Evolutionary conservation across 2,113 vertebrate genomes (phyloP).

Genomic region (Saguinus midas): DNA sequence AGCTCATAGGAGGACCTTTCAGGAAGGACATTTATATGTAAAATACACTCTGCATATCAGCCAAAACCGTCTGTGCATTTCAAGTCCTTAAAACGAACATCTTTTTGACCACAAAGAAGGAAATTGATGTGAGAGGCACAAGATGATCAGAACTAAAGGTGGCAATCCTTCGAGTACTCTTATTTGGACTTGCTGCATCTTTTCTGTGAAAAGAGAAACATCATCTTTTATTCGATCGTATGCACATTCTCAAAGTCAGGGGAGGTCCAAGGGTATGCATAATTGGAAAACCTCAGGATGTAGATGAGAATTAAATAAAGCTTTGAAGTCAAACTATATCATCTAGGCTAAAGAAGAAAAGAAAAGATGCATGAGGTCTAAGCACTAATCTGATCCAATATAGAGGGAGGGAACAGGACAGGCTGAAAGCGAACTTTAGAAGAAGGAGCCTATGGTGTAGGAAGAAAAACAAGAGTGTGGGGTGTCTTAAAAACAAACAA

Average conservation of each 20-base stretch:
- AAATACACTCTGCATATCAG: slow-evolving; percentile 37
- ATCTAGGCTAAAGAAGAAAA: not conserved
- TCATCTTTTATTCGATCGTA: not conserved
- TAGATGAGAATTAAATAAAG: not conserved
- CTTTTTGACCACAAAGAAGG: slow-evolving; percentile 19
- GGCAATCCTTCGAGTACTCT: not conserved
- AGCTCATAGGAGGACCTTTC: slow-evolving; percentile 1
- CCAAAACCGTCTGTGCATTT: slow-evolving; percentile 19
- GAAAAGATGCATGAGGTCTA: not conserved
- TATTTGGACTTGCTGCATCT: not conserved
- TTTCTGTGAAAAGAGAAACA: not conserved
- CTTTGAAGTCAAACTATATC: not conserved
- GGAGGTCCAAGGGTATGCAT: not conserved
- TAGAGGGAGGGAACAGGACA: not conserved
- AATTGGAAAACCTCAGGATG: not conserved
- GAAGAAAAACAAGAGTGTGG: not conserved
- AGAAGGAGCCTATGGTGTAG: not conserved
- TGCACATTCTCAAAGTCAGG: not conserved
- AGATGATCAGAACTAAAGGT: not conserved
- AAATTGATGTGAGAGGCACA: not conserved
- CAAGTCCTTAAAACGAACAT: not conserved
- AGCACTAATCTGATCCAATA: not conserved
- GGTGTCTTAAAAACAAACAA: not conserved
- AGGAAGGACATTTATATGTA: slow-evolving; percentile 56
- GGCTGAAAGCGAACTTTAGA: not conserved